Evolutionary conservation across 2,797 vertebrate genomes (phyloP).

Genomic region (Acrocephalus scirpaceus): DNA sequence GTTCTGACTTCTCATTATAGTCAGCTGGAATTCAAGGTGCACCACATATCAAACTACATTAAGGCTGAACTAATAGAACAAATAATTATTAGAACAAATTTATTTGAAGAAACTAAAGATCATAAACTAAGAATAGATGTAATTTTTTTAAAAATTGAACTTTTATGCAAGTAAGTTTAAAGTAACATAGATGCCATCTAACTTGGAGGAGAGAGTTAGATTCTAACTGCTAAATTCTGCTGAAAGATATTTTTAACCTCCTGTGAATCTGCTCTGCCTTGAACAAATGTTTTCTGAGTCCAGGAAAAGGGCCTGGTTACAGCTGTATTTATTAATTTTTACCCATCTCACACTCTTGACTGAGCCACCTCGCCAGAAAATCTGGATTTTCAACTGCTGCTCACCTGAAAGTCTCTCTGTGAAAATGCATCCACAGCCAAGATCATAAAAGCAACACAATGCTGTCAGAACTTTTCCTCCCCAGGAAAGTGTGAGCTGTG

Average conservation of each 20-base stretch:
- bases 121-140: not conserved
- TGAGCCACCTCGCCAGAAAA: not conserved
- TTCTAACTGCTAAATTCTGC: conserved; percentile 4
- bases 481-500: not conserved
- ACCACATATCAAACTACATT: not conserved
- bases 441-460: not conserved
- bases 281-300: not conserved
- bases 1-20: not conserved
- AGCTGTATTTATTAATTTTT: conserved; percentile 44
- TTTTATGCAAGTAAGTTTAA: not conserved
- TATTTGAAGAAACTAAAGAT: not conserved
- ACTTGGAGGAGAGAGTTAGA: not conserved
- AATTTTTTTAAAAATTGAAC: not conserved
- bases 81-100: not conserved
- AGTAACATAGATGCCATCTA: not conserved
- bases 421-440: not conserved
- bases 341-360: not conserved
- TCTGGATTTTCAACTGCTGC: not conserved
- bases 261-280: not conserved
- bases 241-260: not conserved
- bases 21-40: not conserved
- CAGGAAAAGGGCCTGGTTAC: not conserved
- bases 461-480: not conserved
- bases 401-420: not conserved
- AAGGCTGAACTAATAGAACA: not conserved